Percentiles rank a stretch among this genome's conserved stretches.
Conservation (phyloP, 2,113 vertebrate genomes). For the Todiramphus chloris region DNA sequence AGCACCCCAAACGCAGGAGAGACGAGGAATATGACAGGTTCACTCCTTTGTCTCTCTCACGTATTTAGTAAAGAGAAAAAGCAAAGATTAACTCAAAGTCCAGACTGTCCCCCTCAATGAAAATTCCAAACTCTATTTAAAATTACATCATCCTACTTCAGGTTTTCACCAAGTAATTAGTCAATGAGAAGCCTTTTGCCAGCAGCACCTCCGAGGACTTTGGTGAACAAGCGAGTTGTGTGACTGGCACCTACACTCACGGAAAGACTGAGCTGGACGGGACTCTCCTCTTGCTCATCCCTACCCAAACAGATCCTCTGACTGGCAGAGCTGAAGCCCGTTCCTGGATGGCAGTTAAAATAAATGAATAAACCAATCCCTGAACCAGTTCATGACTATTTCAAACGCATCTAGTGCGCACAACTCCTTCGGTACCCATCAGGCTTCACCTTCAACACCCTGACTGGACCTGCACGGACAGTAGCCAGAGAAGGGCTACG, state of each 20-base stretch:
- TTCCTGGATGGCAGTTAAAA: background rate
- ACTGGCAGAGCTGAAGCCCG: background rate
- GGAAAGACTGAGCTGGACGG: background rate
- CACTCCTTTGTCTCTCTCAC: fast-evolving
- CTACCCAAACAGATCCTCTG: background rate
- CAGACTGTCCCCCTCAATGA: fast-evolving
- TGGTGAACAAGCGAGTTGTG: background rate
- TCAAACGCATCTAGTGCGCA: background rate
- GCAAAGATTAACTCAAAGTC: background rate
- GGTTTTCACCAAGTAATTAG: background rate
- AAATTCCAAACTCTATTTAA: background rate
- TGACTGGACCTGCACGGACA: background rate
- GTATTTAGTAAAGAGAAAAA: background rate
- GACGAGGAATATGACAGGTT: background rate
- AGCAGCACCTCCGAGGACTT: background rate
- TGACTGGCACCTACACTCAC: background rate
- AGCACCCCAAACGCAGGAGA: background rate
- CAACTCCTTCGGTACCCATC: background rate
- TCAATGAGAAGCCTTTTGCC: background rate
- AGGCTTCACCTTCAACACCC: background rate
- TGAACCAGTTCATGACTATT: background rate
- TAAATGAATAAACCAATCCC: background rate
- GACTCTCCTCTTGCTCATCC: background rate
- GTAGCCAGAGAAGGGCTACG: background rate
- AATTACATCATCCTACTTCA: background rate